Base-by-base conservation (phyloP, 2,888 invertebrate genomes). In the Ochropleura leucogaster region DNA sequence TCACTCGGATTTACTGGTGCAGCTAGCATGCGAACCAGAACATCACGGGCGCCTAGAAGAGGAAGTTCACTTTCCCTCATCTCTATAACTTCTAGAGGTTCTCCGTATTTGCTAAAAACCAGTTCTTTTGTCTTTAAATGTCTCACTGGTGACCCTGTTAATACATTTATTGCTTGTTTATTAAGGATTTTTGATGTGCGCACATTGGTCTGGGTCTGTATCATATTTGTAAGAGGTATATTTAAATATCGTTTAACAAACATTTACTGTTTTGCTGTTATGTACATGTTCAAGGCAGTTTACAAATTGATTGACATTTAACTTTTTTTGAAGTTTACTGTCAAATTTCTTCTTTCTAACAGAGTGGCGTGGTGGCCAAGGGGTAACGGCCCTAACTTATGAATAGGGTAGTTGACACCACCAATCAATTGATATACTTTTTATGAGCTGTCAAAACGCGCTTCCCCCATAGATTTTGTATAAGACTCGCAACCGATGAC, bases 1-100 rank as follows among this genome's bases (percentile, higher is more conserved):
- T 99, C 99, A 0, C 99, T 99, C 10, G 99, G 99, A 95, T 99
- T 99, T 9, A 99, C 98, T 0, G 99, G 99, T 0, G 99, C 97
- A 49, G 99, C 98, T 64, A 99, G 89, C 97, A 99, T 98, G 92
- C 98, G 98, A 0, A 99, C 97, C 42, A 98, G 92, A 4, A 99
- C 98, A 95, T 99, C 97, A 64, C 97, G 97, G 75, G 97, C 94
- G 73, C 97, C 95, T 0, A 97, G 95, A 20, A 95, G 94, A 1
- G 96, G 95, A 47, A 97, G 90, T 68, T 95, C 87, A 65, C 96
- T 94, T 88, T 97, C 97, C 68, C 95, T 96, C 82, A 97, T 93
- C 84, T 97, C 96, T 18, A 99, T 94, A 59, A 99, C 99, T 89
- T 98, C 97, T 10, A 96, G 89, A 6, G 99, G 99, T 87, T 99